Base-by-base conservation (phyloP, 35 echinoderm and acorn worm species). In the Lytechinus variegatus region DNA sequence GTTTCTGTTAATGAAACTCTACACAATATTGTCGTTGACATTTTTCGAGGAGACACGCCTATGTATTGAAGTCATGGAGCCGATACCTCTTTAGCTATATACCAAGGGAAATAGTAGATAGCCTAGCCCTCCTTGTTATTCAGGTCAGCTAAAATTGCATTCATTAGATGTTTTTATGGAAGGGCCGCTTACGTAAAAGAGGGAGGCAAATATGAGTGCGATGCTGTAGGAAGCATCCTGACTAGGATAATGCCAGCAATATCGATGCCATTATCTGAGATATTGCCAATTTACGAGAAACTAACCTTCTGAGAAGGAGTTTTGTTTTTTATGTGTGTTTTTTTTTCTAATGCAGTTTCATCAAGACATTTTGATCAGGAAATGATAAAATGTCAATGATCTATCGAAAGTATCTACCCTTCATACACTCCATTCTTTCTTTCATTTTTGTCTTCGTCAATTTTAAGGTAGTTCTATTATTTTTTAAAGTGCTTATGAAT, bases 81-180 rank as follows among this genome's bases (percentile, higher is more conserved):
- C 66, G 4, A 79, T 79, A 79, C 66, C 66, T 79, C 66, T 79
- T 79, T 79, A 79, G 66, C 19, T 79, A 44, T 44, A 44, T 44
- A 19, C 61, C 61, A 24, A 24, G 66, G 21, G 66, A 79, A 79
- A 79, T 79, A 24, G 21, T 79, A 58, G 5, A 79, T 79, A 79
- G 66, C 66, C 66, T n/a, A 79, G 16, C 8, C 66, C 21, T 79
- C 66, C 66, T 79, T 79, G 66, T 79, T 79, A 79, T 79, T 79
- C 66, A 79, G 66, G 66, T 79, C 66, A 79, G 66, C 66, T n/a
- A 79, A 79, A 79, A 79, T 79, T 79, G 66, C 66, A 79, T 79
- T n/a, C 66, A 79, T 79, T 79, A 79, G 66, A 79, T 24, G 66
- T 79, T 79, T 79, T 79, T 79, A 24, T 79, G 66, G 66, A 79